Percentiles rank a stretch among this genome's conserved stretches.
phyloP scores from a whole-genome alignment of 64 coral and sea anemone species.

The Trachythela sp. region DNA sequence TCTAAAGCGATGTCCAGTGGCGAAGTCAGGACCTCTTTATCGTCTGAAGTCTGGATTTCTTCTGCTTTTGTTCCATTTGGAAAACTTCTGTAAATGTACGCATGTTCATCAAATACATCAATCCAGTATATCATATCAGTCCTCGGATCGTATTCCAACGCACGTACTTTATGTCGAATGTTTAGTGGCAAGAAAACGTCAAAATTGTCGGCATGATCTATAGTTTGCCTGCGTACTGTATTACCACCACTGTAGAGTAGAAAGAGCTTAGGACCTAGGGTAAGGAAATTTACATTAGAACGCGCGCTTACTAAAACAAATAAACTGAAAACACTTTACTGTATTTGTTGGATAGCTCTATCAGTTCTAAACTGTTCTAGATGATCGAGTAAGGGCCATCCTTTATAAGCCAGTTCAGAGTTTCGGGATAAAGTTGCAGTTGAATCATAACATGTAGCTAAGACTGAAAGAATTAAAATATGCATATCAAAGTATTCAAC shows the following conservation, averaged over 20 bases:
- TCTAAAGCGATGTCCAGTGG: constrained; percentile 83
- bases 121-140: constrained; percentile 86
- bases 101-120: not conserved
- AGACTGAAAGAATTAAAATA: too few species aligned
- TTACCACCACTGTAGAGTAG: constrained; percentile 67
- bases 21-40: not conserved
- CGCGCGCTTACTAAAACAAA: too few species aligned
- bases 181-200: constrained; percentile 64
- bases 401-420: too few species aligned
- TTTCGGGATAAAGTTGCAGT: too few species aligned
- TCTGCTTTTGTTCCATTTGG: constrained; percentile 52
- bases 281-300: constrained; percentile 4
- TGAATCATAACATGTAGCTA: too few species aligned
- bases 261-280: constrained; percentile 62
- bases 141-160: constrained; percentile 71
- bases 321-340: too few species aligned
- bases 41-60: not conserved
- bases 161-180: constrained; percentile 44
- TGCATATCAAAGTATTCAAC: too few species aligned
- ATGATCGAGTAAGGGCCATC: too few species aligned
- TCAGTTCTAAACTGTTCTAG: too few species aligned
- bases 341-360: too few species aligned
- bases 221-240: constrained; percentile 51
- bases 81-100: constrained; percentile 42
- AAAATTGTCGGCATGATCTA: constrained; percentile 55